Evolutionary conservation across 1,140 invertebrate species (phyloP), one percentile per base, ranked within the genome.

Genomic region (Tyrophagus putrescentiae): DNA sequence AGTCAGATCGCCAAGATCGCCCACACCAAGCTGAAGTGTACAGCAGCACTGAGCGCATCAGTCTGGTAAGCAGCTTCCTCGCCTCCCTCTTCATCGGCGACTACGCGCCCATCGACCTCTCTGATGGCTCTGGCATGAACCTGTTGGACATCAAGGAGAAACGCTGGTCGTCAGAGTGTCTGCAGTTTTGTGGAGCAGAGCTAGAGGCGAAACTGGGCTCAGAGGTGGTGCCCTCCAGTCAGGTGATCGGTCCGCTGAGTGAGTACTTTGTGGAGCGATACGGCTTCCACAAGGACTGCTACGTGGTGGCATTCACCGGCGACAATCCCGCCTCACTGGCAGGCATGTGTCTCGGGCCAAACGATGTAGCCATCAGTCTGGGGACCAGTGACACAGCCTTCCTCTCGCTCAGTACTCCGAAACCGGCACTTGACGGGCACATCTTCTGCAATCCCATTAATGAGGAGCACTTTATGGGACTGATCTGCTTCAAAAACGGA

Each of bases 61-160:
- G 90, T 0, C 73, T 97, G 11, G 79, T 97, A 1, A 96, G 91
- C 68, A 95, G 85, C 66, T 97, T 96, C 73, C 78, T 82, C 0
- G 86, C 85, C 54, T 88, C 85, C 0, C 69, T 97, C 21, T 85
- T 97, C 66, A 69, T 92, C n/a, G 91, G 92, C 1, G 75, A 81
- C 67, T 86, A 91, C 67, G 90, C 89, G 0, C 81, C 85, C 0
- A 92, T 97, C 50, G 94, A 97, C 71, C 79, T 79, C 62, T 82
- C 87, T 0, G 93, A 97, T 75, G 92, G 82, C 0, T 95, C 91
- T 3, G 94, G 93, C 29, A 98, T 95, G 91, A 97, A 98, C 74
- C 75, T 98, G 16, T 73, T 98, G 60, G 82, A 97, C 71, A 88
- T 97, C 36, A 76, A 73, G 32, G 78, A 70, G 0, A 86, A 85